Conservation (phyloP, 1,140 invertebrate species). For the Mya arenaria region DNA sequence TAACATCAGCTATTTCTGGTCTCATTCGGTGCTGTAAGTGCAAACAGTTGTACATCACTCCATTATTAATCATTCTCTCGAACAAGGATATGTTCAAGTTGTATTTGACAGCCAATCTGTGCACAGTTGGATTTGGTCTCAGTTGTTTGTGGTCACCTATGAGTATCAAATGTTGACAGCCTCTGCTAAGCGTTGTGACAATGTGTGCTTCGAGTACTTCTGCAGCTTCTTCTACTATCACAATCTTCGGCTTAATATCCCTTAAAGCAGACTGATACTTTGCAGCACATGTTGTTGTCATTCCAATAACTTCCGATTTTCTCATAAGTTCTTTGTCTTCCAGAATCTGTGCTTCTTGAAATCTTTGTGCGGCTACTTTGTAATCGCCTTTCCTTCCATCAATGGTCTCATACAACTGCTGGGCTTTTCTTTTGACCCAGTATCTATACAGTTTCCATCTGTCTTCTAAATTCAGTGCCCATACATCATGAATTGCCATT, state of each 20-base stretch:
- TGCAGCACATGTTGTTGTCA: conserved; percentile 79
- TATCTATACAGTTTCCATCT: conserved; percentile 74
- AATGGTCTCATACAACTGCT: conserved; percentile 70
- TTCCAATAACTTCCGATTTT: conserved; percentile 74
- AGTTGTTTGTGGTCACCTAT: conserved; percentile 88
- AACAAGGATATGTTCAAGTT: conserved; percentile 80
- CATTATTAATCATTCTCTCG: conserved; percentile 78
- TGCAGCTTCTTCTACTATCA: conserved; percentile 80
- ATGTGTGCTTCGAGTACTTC: conserved; percentile 79
- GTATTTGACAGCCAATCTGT: conserved; percentile 76
- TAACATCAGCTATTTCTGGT: conserved; percentile 79
- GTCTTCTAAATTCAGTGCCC: background rate
- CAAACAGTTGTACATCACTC: conserved; percentile 74
- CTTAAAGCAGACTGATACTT: conserved; percentile 65
- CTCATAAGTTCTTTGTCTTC: conserved; percentile 70
- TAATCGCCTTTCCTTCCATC: conserved; percentile 39
- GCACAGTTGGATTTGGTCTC: conserved; percentile 80
- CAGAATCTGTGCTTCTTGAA: conserved; percentile 60
- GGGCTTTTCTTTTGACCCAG: conserved; percentile 72
- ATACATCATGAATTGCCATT: background rate
- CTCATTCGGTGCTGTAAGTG: conserved; percentile 70
- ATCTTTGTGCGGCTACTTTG: conserved; percentile 38
- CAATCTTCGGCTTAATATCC: conserved; percentile 69
- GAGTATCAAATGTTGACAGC: conserved; percentile 90
- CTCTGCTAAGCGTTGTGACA: conserved; percentile 83